Conservation (phyloP, 2,113 vertebrate genomes). For the Trochalopteron elliotii region DNA sequence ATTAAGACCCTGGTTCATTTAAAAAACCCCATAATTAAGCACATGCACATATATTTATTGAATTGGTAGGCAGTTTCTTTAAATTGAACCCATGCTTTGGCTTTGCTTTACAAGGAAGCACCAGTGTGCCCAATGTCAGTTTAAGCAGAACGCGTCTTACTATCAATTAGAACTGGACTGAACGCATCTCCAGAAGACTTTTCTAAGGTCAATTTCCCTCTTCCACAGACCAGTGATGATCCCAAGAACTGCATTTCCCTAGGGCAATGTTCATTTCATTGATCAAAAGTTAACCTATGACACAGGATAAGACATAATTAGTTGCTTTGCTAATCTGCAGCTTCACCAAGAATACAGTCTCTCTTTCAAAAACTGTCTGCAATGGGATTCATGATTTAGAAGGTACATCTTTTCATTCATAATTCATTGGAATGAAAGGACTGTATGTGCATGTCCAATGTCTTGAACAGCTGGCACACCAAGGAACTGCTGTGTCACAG, state of each 20-base stretch:
- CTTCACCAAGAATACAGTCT: neutral
- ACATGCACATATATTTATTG: neutral
- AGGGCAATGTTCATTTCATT: neutral
- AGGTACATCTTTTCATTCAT: neutral
- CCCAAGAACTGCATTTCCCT: neutral
- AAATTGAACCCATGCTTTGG: neutral
- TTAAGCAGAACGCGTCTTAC: neutral
- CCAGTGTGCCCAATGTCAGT: neutral
- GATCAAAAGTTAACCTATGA: neutral
- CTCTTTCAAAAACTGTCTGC: neutral
- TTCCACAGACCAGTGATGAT: neutral
- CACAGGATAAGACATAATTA: neutral
- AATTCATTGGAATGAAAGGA: neutral
- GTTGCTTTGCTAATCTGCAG: neutral
- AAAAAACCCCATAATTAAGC: accelerated
- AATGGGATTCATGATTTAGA: neutral
- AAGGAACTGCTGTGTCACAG: neutral
- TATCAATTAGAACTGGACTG: neutral
- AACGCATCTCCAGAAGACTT: neutral
- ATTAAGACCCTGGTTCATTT: neutral
- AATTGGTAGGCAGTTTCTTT: neutral
- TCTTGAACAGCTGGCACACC: neutral
- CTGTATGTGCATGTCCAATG: neutral
- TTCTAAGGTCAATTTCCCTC: neutral
- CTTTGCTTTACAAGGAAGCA: neutral